Percentiles rank a stretch among this genome's conserved stretches.
Evolutionary conservation across 2,113 vertebrate species (phyloP).

Genomic region (Dascyllus trimaculatus): DNA sequence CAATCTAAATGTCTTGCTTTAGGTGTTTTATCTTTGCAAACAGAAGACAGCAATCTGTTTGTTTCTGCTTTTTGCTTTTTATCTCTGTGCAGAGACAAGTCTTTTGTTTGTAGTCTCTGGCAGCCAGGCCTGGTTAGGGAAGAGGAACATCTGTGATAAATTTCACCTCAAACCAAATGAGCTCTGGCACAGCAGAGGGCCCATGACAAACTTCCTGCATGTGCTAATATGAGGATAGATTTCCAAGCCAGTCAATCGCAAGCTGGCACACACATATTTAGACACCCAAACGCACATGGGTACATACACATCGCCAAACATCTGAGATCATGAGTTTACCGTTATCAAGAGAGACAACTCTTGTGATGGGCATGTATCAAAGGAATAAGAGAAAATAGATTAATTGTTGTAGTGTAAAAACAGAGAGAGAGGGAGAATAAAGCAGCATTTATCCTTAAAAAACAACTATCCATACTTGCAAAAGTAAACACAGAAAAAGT

Average conservation of each 20-base stretch:
- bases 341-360: constrained; percentile 6
- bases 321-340: constrained; percentile 7
- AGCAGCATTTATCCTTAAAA: constrained; percentile 15
- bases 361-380: constrained; percentile 6
- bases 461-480: not conserved
- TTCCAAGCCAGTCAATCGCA: constrained; percentile 68
- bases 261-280: constrained; percentile 48
- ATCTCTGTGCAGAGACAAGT: constrained; percentile 54
- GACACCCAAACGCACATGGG: constrained; percentile 29
- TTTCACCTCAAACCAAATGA: constrained; percentile 83
- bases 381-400: constrained; percentile 10
- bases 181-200: constrained; percentile 79
- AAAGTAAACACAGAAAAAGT: constrained; percentile 15
- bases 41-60: constrained; percentile 46
- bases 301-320: constrained; percentile 5
- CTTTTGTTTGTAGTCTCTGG: constrained; percentile 78
- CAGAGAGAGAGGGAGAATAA: not conserved
- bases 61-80: constrained; percentile 58
- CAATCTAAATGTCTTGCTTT: constrained; percentile 40
- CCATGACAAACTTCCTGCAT: constrained; percentile 79
- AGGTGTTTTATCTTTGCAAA: constrained; percentile 45
- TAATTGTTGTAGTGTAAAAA: not conserved
- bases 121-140: constrained; percentile 71
- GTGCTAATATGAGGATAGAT: constrained; percentile 77
- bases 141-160: constrained; percentile 83